These are phyloP conservation scores for Drosophila fungiperda DNA, from an alignment of 2,888 invertebrate genomes.

Conservation along the genomic window DNA sequence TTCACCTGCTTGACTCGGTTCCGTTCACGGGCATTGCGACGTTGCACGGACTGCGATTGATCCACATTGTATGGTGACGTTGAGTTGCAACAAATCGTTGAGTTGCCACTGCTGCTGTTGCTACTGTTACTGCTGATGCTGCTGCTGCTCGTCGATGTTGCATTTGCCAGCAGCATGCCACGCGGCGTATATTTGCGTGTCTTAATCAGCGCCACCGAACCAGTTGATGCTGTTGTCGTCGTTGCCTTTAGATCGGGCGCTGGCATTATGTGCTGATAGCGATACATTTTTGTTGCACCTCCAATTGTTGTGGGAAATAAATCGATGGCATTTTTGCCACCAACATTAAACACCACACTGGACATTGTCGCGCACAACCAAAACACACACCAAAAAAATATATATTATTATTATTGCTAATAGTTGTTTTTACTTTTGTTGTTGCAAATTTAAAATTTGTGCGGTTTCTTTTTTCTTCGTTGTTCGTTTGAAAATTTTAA, in stretches of 20 bases:
- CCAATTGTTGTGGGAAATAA: slow-evolving; percentile 66
- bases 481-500: slow-evolving; percentile 56
- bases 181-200: slow-evolving; percentile 89
- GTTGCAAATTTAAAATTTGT: slow-evolving; percentile 5
- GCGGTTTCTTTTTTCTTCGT: slow-evolving; percentile 20
- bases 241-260: slow-evolving; percentile 53
- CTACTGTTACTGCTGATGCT: slow-evolving; percentile 21
- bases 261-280: slow-evolving; percentile 80
- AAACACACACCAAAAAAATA: slow-evolving; percentile 38
- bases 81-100: slow-evolving; percentile 8
- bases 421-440: neutral
- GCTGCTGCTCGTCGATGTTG: slow-evolving; percentile 11
- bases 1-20: slow-evolving; percentile 98
- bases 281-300: slow-evolving; percentile 70
- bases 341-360: slow-evolving; percentile 62
- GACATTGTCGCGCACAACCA: slow-evolving; percentile 41
- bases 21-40: slow-evolving; percentile 96
- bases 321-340: slow-evolving; percentile 49
- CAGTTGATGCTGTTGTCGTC: slow-evolving; percentile 37
- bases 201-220: slow-evolving; percentile 86
- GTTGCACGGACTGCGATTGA: slow-evolving; percentile 94
- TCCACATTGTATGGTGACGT: slow-evolving; percentile 84
- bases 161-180: slow-evolving; percentile 74
- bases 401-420: neutral
- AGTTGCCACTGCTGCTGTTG: slow-evolving; percentile 18